A percentile compares a stretch with the other conserved stretches of the same genome.
phyloP scores from a whole-genome alignment of 2,888 invertebrate genomes.

The Muschampia plurimacula region DNA sequence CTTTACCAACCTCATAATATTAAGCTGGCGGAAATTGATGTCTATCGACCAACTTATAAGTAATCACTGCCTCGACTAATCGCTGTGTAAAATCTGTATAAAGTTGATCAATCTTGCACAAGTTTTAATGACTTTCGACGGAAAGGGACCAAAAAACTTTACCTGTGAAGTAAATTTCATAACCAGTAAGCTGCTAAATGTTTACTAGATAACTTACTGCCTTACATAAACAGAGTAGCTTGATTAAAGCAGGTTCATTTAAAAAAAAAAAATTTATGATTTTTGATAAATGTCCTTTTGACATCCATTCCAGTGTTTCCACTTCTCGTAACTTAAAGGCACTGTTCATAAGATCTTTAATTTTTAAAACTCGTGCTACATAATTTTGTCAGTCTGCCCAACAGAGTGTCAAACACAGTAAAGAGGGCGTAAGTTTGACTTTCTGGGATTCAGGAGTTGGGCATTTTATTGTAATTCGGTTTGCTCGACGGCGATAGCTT shows the following conservation, averaged over 20 bases:
- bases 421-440: too few species aligned
- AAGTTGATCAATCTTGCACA: constrained; percentile 27
- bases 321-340: too few species aligned
- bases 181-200: neutral
- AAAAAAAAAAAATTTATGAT: too few species aligned
- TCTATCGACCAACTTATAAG: constrained; percentile 29
- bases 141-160: constrained; percentile 15
- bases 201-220: neutral
- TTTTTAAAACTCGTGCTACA: too few species aligned
- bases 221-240: neutral
- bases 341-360: too few species aligned
- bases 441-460: too few species aligned
- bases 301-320: too few species aligned
- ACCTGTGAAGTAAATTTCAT: neutral
- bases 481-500: too few species aligned
- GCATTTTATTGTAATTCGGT: too few species aligned
- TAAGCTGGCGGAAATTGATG: constrained; percentile 23
- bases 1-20: constrained; percentile 9
- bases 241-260: neutral
- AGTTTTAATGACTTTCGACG: constrained; percentile 31
- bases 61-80: constrained; percentile 19
- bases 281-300: too few species aligned
- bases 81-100: constrained; percentile 23
- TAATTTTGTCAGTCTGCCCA: too few species aligned
- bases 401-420: too few species aligned